A percentile compares a stretch with the other conserved stretches of the same genome.
These are phyloP conservation scores for Fundulus diaphanus DNA, from an alignment of 2,797 vertebrate species.

Conservation along the genomic window DNA sequence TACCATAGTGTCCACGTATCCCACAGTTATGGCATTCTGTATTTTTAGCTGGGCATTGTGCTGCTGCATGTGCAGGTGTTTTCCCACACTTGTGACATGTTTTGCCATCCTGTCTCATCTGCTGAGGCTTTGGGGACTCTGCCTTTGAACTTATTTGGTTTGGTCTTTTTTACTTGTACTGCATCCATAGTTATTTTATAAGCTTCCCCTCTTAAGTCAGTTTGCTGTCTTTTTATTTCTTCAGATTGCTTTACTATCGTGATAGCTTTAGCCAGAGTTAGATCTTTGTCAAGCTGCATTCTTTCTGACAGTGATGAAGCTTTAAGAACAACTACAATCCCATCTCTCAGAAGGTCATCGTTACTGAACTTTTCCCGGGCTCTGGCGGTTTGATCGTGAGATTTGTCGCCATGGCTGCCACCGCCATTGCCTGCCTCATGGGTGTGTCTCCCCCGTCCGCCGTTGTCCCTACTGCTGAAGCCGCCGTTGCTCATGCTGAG, in stretches of 20 bases:
- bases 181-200: not conserved
- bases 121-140: too few species aligned
- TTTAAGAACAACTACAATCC: not conserved
- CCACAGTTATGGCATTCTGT: not conserved
- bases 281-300: too few species aligned
- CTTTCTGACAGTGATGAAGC: not conserved
- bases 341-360: not conserved
- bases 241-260: conserved; percentile 2
- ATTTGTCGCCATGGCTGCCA: not conserved
- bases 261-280: not conserved
- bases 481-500: too few species aligned
- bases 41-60: not conserved
- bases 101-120: not conserved
- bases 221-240: conserved; percentile 12
- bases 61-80: not conserved
- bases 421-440: too few species aligned
- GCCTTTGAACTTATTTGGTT: not conserved
- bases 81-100: not conserved
- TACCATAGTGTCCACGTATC: not conserved
- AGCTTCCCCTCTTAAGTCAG: not conserved
- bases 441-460: too few species aligned
- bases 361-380: conserved; percentile 1
- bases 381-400: not conserved
- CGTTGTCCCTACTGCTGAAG: too few species aligned
- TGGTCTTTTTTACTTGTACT: too few species aligned